Evolutionary conservation across 30 jellyfish, hydroid and myxozoan species (phyloP).

Genomic region (Cassiopea andromeda): DNA sequence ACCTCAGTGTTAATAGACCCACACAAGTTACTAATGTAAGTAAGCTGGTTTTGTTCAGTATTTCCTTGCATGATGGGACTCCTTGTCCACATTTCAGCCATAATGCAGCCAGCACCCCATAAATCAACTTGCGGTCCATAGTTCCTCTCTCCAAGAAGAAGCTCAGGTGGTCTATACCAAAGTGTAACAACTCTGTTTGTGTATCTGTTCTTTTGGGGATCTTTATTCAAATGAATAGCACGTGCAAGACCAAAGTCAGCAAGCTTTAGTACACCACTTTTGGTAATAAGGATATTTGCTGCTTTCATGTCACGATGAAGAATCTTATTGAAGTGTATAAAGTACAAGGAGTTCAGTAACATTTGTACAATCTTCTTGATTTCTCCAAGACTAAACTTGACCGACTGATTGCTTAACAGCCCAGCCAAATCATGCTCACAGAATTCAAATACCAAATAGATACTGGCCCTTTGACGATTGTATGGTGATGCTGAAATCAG

Average conservation of each 20-base stretch:
- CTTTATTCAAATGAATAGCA: conserved; percentile 92
- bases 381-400: conserved; percentile 90
- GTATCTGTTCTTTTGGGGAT: conserved; percentile 90
- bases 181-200: conserved; percentile 97
- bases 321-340: conserved; percentile 95
- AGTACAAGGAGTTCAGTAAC: conserved; percentile 92
- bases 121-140: conserved; percentile 98
- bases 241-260: conserved; percentile 99
- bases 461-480: conserved; percentile 95
- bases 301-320: conserved; percentile 99
- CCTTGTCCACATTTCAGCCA: conserved; percentile 99
- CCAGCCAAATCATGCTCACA: conserved; percentile 99
- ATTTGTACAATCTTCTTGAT: conserved; percentile 94
- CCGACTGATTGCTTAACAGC: conserved; percentile 78
- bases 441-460: conserved; percentile 96
- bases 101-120: conserved; percentile 99
- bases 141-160: conserved; percentile 95
- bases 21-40: conserved; percentile 84
- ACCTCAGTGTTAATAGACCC: conserved; percentile 88
- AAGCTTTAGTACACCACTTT: conserved; percentile 91
- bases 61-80: conserved; percentile 98
- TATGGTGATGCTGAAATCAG: conserved; percentile 79
- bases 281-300: conserved; percentile 97
- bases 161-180: conserved; percentile 99
- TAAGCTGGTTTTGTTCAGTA: conserved; percentile 91